phyloP scores from a whole-genome alignment of 2,113 vertebrate genomes.

The Hydrolagus affinis region DNA sequence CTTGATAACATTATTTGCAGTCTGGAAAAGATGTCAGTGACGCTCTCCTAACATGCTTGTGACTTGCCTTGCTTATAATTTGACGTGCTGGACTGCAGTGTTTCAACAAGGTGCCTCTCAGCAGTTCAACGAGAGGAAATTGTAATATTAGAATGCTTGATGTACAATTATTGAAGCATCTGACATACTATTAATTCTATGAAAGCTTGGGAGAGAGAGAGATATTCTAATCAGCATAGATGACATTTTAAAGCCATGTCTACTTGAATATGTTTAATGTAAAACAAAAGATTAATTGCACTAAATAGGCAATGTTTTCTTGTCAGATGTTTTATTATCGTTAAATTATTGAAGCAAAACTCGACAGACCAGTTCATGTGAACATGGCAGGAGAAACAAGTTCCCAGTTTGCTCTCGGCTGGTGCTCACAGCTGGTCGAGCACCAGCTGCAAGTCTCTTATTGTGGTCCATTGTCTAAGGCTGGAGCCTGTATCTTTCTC shows the following conservation, averaged over 20 bases:
- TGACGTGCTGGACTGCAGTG: not conserved
- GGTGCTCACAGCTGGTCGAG: conserved; percentile 10
- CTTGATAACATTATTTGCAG: not conserved
- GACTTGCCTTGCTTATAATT: not conserved
- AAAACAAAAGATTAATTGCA: not conserved
- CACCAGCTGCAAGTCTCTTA: not conserved
- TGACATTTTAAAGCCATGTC: not conserved
- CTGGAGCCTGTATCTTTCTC: not conserved
- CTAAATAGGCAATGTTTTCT: not conserved
- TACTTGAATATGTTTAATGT: not conserved
- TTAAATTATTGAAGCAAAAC: not conserved
- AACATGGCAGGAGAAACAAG: not conserved
- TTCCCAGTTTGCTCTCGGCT: not conserved
- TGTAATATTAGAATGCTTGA: conserved; percentile 12
- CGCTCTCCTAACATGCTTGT: not conserved
- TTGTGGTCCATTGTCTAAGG: conserved; percentile 4
- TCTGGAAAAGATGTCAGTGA: not conserved
- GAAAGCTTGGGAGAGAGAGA: not conserved
- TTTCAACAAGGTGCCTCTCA: not conserved
- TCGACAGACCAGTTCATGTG: not conserved
- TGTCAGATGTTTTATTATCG: not conserved
- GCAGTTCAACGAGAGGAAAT: not conserved
- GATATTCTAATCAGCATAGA: not conserved
- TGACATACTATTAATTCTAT: not conserved
- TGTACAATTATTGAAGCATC: not conserved